phyloP scores from a whole-genome alignment of 1,140 invertebrate species.

The Aphis craccivora region DNA sequence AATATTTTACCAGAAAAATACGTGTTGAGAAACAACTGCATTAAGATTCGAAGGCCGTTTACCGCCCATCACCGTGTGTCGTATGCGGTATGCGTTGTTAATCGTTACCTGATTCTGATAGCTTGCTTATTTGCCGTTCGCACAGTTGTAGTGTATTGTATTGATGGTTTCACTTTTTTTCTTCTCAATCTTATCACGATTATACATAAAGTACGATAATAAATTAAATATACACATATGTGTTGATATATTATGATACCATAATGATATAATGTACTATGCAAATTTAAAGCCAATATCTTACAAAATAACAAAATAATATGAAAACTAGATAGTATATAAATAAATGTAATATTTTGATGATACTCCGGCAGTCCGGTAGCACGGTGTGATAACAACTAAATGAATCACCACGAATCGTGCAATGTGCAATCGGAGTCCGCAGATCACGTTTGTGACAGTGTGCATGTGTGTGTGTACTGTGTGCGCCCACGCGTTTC shows the following conservation, averaged over 20 bases:
- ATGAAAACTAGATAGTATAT: background rate
- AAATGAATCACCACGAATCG: background rate
- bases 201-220: background rate
- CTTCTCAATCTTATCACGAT: slow-evolving; percentile 13
- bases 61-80: slow-evolving; percentile 32
- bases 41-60: slow-evolving; percentile 52
- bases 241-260: background rate
- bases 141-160: too few species aligned
- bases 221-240: background rate
- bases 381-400: background rate
- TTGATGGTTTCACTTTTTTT: background rate
- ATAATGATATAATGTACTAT: background rate
- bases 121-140: background rate
- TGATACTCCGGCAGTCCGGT: background rate
- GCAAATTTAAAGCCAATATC: background rate
- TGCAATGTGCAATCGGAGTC: too few species aligned
- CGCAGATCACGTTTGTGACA: background rate
- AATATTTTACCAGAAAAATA: slow-evolving; percentile 40
- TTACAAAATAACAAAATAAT: background rate
- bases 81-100: background rate
- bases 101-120: slow-evolving; percentile 18
- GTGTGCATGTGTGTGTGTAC: background rate
- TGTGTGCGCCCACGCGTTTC: background rate
- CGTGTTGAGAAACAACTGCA: background rate
- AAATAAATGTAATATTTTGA: background rate